These are phyloP conservation scores for Nipponia nippon DNA, from an alignment of 2,113 vertebrate species.

Conservation along the genomic window DNA sequence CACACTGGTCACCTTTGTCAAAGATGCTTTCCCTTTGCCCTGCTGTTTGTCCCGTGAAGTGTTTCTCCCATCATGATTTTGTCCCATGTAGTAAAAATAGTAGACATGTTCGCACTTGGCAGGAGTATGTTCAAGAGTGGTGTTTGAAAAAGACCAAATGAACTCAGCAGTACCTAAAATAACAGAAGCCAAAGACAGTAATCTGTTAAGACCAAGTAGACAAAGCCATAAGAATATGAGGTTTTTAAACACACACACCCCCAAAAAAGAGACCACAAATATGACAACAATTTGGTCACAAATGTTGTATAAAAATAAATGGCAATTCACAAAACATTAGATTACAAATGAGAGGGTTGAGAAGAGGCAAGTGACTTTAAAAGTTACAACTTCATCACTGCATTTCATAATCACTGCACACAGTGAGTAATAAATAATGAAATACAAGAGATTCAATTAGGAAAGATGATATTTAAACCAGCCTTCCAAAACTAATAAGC, in stretches of 20 bases:
- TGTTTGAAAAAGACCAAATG: background rate
- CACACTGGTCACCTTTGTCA: background rate
- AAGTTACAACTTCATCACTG: background rate
- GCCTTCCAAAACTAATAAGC: constrained; percentile 23
- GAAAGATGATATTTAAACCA: background rate
- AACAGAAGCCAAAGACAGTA: background rate
- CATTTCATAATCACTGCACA: background rate
- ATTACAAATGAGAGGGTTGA: background rate
- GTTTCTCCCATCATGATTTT: background rate
- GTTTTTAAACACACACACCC: too few relatives aligned
- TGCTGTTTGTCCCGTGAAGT: background rate
- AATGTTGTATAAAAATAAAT: background rate
- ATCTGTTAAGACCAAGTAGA: background rate
- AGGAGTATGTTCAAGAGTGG: background rate
- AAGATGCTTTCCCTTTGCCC: background rate
- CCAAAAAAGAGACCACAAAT: background rate
- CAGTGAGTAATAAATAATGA: constrained; percentile 33
- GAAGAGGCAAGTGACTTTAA: background rate
- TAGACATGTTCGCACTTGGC: background rate
- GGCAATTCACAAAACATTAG: background rate
- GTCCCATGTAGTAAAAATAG: background rate
- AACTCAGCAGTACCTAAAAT: background rate
- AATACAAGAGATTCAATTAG: constrained; percentile 7
- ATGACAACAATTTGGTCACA: background rate
- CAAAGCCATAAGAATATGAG: background rate